Base-by-base conservation (phyloP, 1,140 invertebrate species). In the Pogonomyrmex barbatus region DNA sequence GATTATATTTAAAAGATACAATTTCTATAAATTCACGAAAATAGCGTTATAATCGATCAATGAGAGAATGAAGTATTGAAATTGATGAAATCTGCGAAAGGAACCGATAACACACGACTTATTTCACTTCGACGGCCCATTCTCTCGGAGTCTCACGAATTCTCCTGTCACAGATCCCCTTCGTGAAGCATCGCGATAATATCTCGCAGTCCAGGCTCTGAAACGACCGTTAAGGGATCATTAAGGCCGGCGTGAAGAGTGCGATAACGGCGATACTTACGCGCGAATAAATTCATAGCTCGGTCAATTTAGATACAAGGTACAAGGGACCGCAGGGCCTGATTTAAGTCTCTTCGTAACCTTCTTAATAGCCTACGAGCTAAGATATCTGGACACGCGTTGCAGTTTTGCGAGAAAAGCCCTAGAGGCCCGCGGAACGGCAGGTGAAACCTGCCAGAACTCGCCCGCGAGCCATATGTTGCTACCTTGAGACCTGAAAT, bases 391-490 rank as follows among this genome's bases (percentile, higher is more conserved):
- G 39, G 33, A 81, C 75, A 56, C 81, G 30, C 36, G 17, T 52
- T 50, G 50, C 60, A 83, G 14, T 56, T 60, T 65, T 33, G 42
- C 17, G n/a, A 33, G 56, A 36, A 54, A 88, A 85, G 65, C 14
- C 47, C 67, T 36, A 73, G 56, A 87, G 83, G 58, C 52, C 58
- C 42, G 58, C 58, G 47, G 63, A 76, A 81, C 87, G 86, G 91
- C 92, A 92, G 92, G 91, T 92, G 92, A 76, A 91, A 90, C 84
- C 84, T 90, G 86, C 87, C 60, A 47, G 71, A 65, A 68, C 70
- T 84, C 60, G 81, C 30, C 81, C 88, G 88, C 84, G 88, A 88
- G 67, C 93, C 93, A 93, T 93, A 92, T 93, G 93, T 93, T 93
- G 89, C 71, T 86, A 79, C 88, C 58, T 93, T 88, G 91, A 91